These are phyloP conservation scores for Chloroclysta siterata DNA, from an alignment of 2,888 invertebrate species.

Conservation along the genomic window DNA sequence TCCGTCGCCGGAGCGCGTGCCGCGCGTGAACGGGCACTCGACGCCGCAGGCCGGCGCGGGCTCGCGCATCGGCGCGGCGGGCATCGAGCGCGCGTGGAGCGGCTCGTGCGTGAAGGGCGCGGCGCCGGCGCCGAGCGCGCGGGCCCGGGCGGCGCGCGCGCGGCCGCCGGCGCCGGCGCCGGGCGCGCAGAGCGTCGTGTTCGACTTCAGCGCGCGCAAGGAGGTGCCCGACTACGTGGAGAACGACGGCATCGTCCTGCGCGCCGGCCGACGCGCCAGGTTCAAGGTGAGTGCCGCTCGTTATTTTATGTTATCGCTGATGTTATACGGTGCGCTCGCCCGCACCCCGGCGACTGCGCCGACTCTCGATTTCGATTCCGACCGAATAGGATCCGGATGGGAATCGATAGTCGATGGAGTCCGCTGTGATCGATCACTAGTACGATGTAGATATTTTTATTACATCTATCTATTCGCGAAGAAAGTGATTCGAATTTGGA, in stretches of 20 bases:
- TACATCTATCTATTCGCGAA: too few relatives aligned
- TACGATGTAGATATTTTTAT: too few relatives aligned
- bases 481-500: too few relatives aligned
- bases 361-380: too few relatives aligned
- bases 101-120: conserved; percentile 54
- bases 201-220: conserved; percentile 93
- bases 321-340: too few relatives aligned
- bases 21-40: conserved; percentile 61
- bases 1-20: conserved; percentile 43
- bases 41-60: conserved; percentile 67
- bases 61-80: conserved; percentile 64
- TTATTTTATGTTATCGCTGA: too few relatives aligned
- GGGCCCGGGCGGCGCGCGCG: conserved; percentile 38
- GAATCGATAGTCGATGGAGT: too few relatives aligned
- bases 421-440: too few relatives aligned
- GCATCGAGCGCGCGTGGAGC: conserved; percentile 70
- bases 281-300: conserved; percentile 87
- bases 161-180: conserved; percentile 44
- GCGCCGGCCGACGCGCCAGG: conserved; percentile 87
- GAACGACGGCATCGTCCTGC: conserved; percentile 92
- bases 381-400: too few relatives aligned
- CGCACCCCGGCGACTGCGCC: too few relatives aligned
- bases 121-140: conserved; percentile 39
- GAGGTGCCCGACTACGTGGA: conserved; percentile 96
- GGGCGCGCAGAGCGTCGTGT: conserved; percentile 88